Evolutionary conservation across 2,888 invertebrate genomes (phyloP), one percentile per base, ranked within the genome.

Genomic region (Syrista parreyssii): DNA sequence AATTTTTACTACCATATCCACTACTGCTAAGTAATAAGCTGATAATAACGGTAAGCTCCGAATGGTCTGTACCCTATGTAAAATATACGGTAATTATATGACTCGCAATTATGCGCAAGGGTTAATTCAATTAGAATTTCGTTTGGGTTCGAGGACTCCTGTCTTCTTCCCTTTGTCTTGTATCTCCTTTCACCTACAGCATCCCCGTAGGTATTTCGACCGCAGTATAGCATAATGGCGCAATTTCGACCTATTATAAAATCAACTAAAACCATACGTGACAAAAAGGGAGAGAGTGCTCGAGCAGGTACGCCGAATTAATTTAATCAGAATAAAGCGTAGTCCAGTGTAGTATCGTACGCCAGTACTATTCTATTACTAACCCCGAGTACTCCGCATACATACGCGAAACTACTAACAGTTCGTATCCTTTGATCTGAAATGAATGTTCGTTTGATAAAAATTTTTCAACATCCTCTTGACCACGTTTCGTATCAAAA

Each of bases 81-180:
- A 86, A 87, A 88, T 86, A 84, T 84, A 83, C 84, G 83, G 83
- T 85, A 87, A 88, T 88, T 84, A 87, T 86, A 85, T 85, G 85
- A 84, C 84, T 83, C 82, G 85, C 84, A 87, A 88, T 88, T 87
- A 87, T 87, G 84, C 83, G 82, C 82, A 85, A 83, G 84, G 84
- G 87, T 86, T 88, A 88, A 88, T 88, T 88, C 85, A 88, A 88
- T 88, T 88, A 87, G 85, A 88, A 88, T 88, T 87, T 87, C 83
- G 81, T 85, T 81, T 83, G 85, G 83, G 79, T 82, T 84, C 84
- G 80, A 78, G 81, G 40, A 69, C 30, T 69, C 23, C 30, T 11
- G 30, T 69, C 69, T 32, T 30, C 69, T 30, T 69, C 69, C 32
- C 69, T 32, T 15, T 80, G 81, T 75, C 81, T 81, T 71, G 15